Evolutionary conservation across 2,888 invertebrate species (phyloP).

Genomic region (Choreutis nemorana): DNA sequence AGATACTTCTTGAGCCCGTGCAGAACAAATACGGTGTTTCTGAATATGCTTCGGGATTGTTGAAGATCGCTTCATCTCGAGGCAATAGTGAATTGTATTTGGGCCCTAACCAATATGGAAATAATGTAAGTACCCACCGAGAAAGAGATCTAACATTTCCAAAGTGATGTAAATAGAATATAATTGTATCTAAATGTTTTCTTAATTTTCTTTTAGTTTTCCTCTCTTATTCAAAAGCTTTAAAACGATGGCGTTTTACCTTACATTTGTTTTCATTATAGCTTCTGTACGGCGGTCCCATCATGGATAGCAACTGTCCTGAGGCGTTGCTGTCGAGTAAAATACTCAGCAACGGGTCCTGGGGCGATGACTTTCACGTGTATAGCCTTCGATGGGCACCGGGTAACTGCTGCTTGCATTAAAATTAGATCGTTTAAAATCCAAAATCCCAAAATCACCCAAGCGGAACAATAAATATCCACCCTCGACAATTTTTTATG

Average conservation of each 20-base stretch:
- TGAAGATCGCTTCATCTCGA: slow-evolving; percentile 73
- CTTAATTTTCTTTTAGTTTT: too few relatives aligned
- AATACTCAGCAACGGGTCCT: slow-evolving; percentile 19
- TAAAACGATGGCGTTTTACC: too few relatives aligned
- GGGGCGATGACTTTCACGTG: slow-evolving; percentile 69
- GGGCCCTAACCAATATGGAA: slow-evolving; percentile 30
- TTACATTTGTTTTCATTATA: slow-evolving; percentile 18
- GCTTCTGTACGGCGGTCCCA: slow-evolving; percentile 58
- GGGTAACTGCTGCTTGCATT: too few relatives aligned
- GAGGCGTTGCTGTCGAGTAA: slow-evolving; percentile 27
- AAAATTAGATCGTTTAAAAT: too few relatives aligned
- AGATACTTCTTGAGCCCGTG: slow-evolving; percentile 69
- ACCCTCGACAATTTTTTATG: too few relatives aligned
- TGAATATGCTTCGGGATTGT: slow-evolving; percentile 71
- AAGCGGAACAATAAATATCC: too few relatives aligned
- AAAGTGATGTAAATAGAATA: too few relatives aligned
- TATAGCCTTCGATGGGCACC: slow-evolving; percentile 73
- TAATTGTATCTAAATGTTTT: too few relatives aligned
- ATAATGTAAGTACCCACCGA: too few relatives aligned
- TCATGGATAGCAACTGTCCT: slow-evolving; percentile 39
- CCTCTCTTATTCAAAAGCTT: too few relatives aligned
- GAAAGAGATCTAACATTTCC: too few relatives aligned
- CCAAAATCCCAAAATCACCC: too few relatives aligned
- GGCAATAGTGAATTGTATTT: slow-evolving; percentile 64
- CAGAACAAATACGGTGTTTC: slow-evolving; percentile 67